Conservation (phyloP, 2,888 invertebrate species). For the Panzeria rudis region DNA sequence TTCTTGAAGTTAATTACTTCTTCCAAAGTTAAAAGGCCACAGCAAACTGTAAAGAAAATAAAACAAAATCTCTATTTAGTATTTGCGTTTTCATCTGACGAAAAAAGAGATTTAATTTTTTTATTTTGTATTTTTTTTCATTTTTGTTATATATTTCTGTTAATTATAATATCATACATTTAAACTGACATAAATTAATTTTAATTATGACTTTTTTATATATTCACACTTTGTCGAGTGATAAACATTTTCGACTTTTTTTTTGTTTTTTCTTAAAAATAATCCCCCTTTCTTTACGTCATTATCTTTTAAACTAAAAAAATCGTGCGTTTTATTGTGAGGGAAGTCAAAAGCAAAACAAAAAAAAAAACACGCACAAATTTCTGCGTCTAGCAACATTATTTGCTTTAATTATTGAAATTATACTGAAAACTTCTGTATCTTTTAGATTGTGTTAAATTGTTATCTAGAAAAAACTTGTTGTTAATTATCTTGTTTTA, state of each 20-base stretch:
- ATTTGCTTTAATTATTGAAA: not conserved
- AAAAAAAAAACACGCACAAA: not conserved
- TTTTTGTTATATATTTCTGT: not conserved
- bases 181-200: constrained; percentile 27
- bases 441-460: constrained; percentile 9
- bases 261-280: not conserved
- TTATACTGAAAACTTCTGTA: not conserved
- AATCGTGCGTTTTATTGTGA: not conserved
- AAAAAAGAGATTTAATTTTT: constrained; percentile 12
- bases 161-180: constrained; percentile 21
- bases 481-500: not conserved
- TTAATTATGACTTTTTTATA: constrained; percentile 36
- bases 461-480: constrained; percentile 14
- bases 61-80: not conserved
- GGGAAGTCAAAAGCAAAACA: not conserved
- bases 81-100: not conserved
- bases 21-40: not conserved
- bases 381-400: not conserved
- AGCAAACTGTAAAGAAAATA: constrained; percentile 34
- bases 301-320: constrained; percentile 4
- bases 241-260: not conserved
- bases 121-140: not conserved
- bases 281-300: constrained; percentile 15
- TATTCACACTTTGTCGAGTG: constrained; percentile 22
- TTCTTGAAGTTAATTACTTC: constrained; percentile 5